Evolutionary conservation across 2,797 vertebrate species (phyloP).

Genomic region (Gambelia wislizenii): DNA sequence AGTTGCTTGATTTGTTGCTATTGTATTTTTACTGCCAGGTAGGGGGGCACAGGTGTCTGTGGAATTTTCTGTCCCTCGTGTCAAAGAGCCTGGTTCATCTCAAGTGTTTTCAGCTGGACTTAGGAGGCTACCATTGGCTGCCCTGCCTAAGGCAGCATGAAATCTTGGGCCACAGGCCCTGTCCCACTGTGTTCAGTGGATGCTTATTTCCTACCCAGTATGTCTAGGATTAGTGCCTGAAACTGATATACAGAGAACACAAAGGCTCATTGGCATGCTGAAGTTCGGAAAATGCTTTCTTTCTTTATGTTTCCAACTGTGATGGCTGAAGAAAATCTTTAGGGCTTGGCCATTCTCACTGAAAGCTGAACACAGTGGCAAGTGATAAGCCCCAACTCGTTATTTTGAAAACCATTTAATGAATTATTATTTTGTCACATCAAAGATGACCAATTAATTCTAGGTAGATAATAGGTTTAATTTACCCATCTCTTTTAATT

Average conservation of each 20-base stretch:
- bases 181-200: neutral
- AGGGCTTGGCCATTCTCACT: neutral
- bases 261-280: neutral
- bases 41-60: neutral
- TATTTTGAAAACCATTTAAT: neutral
- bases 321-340: neutral
- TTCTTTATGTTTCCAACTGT: neutral
- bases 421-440: neutral
- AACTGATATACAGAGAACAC: neutral
- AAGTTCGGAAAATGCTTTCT: neutral
- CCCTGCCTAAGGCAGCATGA: neutral
- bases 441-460: neutral
- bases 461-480: neutral
- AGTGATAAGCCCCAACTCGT: neutral
- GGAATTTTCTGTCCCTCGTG: neutral
- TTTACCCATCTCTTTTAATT: neutral
- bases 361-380: neutral
- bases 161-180: neutral
- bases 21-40: neutral
- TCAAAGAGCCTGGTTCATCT: neutral
- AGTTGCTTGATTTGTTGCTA: neutral
- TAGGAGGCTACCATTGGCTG: neutral
- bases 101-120: neutral
- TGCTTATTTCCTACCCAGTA: neutral
- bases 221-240: neutral